phyloP scores from a whole-genome alignment of 2,113 vertebrate genomes.

The Hippolais icterina region DNA sequence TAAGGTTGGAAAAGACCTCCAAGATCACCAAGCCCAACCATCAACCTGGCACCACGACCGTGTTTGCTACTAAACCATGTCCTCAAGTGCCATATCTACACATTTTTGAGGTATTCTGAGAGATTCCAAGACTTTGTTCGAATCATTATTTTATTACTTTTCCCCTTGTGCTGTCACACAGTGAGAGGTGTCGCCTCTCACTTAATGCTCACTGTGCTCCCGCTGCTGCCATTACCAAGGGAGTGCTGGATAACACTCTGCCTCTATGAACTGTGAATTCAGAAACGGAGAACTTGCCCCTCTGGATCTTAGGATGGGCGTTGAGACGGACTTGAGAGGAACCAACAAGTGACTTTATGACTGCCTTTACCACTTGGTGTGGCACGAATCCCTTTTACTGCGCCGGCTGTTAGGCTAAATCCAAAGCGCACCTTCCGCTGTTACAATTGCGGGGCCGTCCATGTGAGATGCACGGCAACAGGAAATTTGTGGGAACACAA shows the following conservation, averaged over 20 bases:
- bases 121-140: not conserved
- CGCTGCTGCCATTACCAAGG: not conserved
- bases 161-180: not conserved
- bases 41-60: not conserved
- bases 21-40: not conserved
- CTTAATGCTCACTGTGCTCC: not conserved
- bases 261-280: not conserved
- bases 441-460: not conserved
- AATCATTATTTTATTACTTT: not conserved
- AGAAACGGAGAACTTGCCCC: not conserved
- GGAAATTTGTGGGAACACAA: not conserved
- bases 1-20: not conserved
- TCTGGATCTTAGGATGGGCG: not conserved
- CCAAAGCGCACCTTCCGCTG: not conserved
- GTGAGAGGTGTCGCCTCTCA: not conserved
- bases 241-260: not conserved
- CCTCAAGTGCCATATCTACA: not conserved
- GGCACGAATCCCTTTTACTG: not conserved
- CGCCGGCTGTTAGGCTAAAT: not conserved
- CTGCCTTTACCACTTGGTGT: not conserved
- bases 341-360: not conserved
- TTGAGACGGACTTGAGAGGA: not conserved
- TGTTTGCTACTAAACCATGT: not conserved
- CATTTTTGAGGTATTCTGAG: not conserved
- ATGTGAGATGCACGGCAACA: accelerated